These are phyloP conservation scores for Ips nitidus DNA, from an alignment of 1,140 invertebrate species.

Conservation along the genomic window DNA sequence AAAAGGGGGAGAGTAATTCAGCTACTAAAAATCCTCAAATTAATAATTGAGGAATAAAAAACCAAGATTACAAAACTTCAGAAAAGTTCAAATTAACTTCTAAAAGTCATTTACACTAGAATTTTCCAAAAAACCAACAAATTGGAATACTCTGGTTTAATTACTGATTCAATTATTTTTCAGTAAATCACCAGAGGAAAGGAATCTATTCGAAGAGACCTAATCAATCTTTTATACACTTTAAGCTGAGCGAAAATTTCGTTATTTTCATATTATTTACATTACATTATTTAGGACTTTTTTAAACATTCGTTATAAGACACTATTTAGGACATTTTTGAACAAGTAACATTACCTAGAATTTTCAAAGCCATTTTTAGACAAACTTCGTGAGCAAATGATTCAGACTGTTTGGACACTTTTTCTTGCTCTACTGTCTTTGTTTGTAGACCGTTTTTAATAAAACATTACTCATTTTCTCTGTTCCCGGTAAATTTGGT, in stretches of 20 bases:
- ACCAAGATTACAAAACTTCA: neutral
- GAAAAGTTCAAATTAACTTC: neutral
- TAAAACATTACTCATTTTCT: no score
- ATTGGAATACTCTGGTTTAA: conserved; percentile 9
- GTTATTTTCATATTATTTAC: neutral
- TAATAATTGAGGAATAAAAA: neutral
- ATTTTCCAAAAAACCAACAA: conserved; percentile 1
- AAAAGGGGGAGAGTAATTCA: conserved; percentile 2
- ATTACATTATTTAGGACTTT: neutral
- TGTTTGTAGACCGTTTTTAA: no score
- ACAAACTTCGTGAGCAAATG: no score
- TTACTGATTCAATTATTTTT: conserved; percentile 19
- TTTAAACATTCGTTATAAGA: neutral
- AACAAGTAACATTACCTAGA: neutral
- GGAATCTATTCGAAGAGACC: conserved; percentile 4
- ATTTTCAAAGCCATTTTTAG: no score
- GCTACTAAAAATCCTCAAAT: neutral
- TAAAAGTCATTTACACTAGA: neutral
- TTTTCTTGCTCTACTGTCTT: no score
- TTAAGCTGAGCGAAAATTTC: neutral
- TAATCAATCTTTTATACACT: conserved; percentile 16
- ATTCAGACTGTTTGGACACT: no score
- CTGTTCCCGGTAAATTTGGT: no score
- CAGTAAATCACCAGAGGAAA: conserved; percentile 8
- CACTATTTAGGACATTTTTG: neutral